Base-by-base conservation (phyloP, 2,888 invertebrate species). In the Cosmia pyralina region DNA sequence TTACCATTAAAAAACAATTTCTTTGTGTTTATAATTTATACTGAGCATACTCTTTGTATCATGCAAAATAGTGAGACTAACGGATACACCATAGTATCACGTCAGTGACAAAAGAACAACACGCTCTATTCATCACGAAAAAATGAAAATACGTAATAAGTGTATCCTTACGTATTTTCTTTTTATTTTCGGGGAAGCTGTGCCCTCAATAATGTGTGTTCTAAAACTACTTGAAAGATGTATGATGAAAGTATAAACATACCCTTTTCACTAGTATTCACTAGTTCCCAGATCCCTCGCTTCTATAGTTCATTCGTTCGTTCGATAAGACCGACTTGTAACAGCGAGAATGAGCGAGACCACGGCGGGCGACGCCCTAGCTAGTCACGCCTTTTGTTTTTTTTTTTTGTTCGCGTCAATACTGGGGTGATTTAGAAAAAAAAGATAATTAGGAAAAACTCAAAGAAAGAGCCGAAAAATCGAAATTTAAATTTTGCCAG, bases 51-150 rank as follows among this genome's bases (percentile, higher is more conserved):
- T 57, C 15, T 22, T n/a, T 71, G 41, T 15, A n/a, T 50, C 50
- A 68, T 59, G 44, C 50, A 69, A 28, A 59, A 69, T 72, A 59
- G 28, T 52, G 28, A 59, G 50, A 69, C 41, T 46, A 59, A 52
- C 22, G 34, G 15, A 59, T 58, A 28, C 28, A 58, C 50, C 68
- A 58, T 71, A 50, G 4, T n/a, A 71, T 71, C 69, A 71, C 13
- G 41, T 41, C 68, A 58, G 50, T 28, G 58, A 68, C 68, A 58
- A 68, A 68, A 58, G n/a, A 50, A 68, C 41, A 58, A 68, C 68
- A 68, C 58, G 58, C 41, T 68, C 58, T 68, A 71, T 68, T 50
- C 17, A 68, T 50, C 28, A 71, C 41, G 19, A 57, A 58, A 72
- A 41, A 67, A 34, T 0, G 10, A 50, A 15, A n/a, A 48, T 15